Base-by-base conservation (phyloP, 2,888 invertebrate species). In the Microctonus brassicae region DNA sequence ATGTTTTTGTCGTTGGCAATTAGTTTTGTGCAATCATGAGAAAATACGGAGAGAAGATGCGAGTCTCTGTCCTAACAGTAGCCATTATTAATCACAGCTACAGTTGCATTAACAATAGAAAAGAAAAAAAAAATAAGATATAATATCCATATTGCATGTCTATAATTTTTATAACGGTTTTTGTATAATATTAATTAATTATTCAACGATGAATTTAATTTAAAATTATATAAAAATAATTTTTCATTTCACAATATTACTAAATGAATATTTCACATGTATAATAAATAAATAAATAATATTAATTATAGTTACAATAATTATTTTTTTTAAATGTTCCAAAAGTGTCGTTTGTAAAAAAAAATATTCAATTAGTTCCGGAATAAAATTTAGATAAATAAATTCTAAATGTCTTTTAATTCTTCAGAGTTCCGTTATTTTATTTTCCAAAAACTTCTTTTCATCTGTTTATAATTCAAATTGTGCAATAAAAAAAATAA, bases 11-110 rank as follows among this genome's bases (percentile, higher is more conserved):
- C 63, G 57, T 69, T 66, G 62, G 70, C 70, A 75, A 75, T 75
- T 76, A 76, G 70, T n/a, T 76, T 76, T 73, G 75, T 76, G 75
- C 76, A 75, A 76, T 75, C 68, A 58, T 26, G 47, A 58, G 69
- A 66, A 62, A 73, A 63, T 26, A 34, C 36, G 36, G 60, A 39
- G 55, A 64, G 66, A 24, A 9, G 39, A 39, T 36, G 62, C 17
- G 20, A 26, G 39, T 20, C 33, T 3, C 7, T 53, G 62, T 70
- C 17, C 63, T 70, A 72, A 72, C 74, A 72, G 72, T 72, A 74
- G 72, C 47, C 61, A 73, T 70, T 67, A 73, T 72, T 72, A 75
- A 70, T 5, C 9, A n/a, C 47, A 76, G 63, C 69, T 62, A 42
- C 58, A 61, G 53, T 69, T 61, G 61, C 55, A 55, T 6, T 52